A percentile compares a stretch with the other conserved stretches of the same genome.
These are phyloP conservation scores for Squalus acanthias DNA, from an alignment of 2,797 vertebrate species.

Conservation along the genomic window DNA sequence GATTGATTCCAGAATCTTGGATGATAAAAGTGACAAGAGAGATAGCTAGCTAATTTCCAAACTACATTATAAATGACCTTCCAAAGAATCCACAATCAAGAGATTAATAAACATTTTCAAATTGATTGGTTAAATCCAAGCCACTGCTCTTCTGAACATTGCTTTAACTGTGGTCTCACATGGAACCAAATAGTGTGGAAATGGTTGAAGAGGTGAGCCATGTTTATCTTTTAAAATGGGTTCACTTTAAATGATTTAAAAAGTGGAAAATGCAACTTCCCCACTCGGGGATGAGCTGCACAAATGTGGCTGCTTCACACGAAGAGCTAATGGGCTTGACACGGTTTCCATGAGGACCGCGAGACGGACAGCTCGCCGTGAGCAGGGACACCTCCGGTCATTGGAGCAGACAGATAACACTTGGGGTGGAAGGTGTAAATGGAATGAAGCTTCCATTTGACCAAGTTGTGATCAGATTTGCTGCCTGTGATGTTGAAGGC, in stretches of 20 bases:
- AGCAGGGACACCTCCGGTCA: background rate
- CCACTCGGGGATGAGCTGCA: background rate
- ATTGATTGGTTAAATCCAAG: background rate
- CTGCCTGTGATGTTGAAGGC: background rate
- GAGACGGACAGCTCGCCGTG: background rate
- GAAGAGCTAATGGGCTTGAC: constrained; percentile 43
- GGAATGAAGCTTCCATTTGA: background rate
- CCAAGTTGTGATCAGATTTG: background rate
- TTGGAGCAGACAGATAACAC: background rate
- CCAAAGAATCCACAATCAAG: background rate
- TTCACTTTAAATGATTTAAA: background rate
- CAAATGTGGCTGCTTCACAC: constrained; percentile 17
- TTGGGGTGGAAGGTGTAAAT: background rate
- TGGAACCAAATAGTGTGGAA: background rate
- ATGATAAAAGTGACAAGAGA: background rate
- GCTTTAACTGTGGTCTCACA: background rate
- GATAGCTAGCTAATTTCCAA: background rate
- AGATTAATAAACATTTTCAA: background rate
- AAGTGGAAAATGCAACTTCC: background rate
- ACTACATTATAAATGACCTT: background rate
- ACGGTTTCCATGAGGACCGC: constrained; percentile 42
- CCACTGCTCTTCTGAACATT: background rate
- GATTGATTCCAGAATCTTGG: constrained; percentile 4
- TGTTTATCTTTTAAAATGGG: background rate
- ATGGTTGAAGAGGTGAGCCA: background rate